Conservation (phyloP, 2,113 vertebrate genomes). For the Cynoglossus semilaevis region DNA sequence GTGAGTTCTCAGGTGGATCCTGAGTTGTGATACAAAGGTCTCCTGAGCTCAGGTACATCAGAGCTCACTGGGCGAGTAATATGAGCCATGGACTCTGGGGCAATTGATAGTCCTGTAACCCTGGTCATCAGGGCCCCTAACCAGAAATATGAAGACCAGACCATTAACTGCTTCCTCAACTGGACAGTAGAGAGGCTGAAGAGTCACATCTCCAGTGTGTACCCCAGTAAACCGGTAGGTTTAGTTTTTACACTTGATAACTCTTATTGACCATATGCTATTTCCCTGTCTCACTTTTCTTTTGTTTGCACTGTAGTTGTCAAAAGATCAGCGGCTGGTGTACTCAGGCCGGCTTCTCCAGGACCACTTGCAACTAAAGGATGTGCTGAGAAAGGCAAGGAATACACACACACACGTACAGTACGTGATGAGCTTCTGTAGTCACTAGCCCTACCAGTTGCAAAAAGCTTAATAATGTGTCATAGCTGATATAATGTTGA, state of each 20-base stretch:
- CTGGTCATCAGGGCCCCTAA: constrained; percentile 94
- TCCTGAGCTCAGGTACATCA: constrained; percentile 33
- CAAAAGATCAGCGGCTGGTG: constrained; percentile 92
- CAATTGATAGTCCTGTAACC: constrained; percentile 84
- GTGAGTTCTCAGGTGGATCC: constrained; percentile 40
- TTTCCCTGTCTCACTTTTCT: neutral
- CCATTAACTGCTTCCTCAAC: constrained; percentile 89
- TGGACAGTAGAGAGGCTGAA: constrained; percentile 96
- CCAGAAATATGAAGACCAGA: constrained; percentile 95
- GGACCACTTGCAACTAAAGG: constrained; percentile 90
- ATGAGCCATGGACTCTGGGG: constrained; percentile 82
- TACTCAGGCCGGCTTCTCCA: constrained; percentile 92
- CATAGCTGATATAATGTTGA: too few relatives aligned
- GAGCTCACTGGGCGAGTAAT: constrained; percentile 40
- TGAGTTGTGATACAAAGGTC: constrained; percentile 21
- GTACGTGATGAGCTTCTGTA: too few relatives aligned
- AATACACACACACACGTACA: too few relatives aligned
- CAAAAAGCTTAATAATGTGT: too few relatives aligned
- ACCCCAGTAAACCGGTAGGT: constrained; percentile 92
- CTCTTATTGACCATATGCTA: neutral
- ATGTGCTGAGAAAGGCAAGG: constrained; percentile 91
- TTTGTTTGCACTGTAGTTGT: constrained; percentile 75
- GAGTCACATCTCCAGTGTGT: constrained; percentile 86
- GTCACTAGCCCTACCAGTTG: too few relatives aligned
- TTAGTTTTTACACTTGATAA: neutral